Percentiles rank a stretch among this genome's conserved stretches.
Evolutionary conservation across 2,797 vertebrate species (phyloP).

Genomic region (Sorex maritimensis): DNA sequence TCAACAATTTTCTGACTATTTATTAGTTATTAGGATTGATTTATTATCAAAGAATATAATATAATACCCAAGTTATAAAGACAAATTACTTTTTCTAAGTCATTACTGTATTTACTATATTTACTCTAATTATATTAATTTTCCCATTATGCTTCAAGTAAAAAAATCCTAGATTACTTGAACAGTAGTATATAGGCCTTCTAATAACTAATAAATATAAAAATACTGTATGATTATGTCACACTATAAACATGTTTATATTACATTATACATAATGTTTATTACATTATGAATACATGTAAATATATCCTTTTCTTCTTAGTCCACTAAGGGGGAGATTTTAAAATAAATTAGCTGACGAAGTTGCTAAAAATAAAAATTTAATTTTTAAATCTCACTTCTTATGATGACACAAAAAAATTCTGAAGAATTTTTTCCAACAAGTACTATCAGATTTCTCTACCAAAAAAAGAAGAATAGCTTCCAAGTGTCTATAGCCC

Average conservation of each 20-base stretch:
- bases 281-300: too few species aligned
- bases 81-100: constrained; percentile 28
- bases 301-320: neutral
- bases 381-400: constrained; percentile 33
- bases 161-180: constrained; percentile 48
- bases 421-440: constrained; percentile 17
- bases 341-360: constrained; percentile 36
- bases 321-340: constrained; percentile 29
- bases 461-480: neutral
- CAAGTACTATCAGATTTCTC: constrained; percentile 56
- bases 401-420: constrained; percentile 30
- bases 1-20: constrained; percentile 35
- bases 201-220: constrained; percentile 11
- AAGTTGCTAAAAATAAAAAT: constrained; percentile 59
- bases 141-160: constrained; percentile 27
- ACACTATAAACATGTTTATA: too few species aligned
- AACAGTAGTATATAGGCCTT: neutral
- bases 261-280: too few species aligned
- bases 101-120: neutral
- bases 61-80: constrained; percentile 39
- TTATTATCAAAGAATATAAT: neutral
- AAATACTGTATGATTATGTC: neutral
- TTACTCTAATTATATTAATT: neutral
- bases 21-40: constrained; percentile 8
- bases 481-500: neutral